Percentiles rank a stretch among this genome's conserved stretches.
Conservation (phyloP, 1,140 invertebrate species). For the Drosophila baimaii region DNA sequence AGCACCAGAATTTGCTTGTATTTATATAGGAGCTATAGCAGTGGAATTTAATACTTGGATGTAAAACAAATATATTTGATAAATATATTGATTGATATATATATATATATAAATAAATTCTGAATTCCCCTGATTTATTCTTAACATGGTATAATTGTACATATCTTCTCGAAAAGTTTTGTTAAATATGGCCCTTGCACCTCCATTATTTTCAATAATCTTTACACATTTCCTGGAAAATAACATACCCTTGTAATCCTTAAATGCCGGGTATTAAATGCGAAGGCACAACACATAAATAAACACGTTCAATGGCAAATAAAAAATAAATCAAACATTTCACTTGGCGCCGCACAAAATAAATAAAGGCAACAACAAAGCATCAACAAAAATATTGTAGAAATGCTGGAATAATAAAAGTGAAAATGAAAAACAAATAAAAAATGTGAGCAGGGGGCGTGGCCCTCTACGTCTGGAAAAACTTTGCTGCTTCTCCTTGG, state of each 20-base stretch:
- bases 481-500: slow-evolving; percentile 34
- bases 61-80: no score
- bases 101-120: no score
- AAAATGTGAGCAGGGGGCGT: slow-evolving; percentile 33
- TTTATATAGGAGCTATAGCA: neutral
- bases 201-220: neutral
- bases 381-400: slow-evolving; percentile 64
- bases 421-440: slow-evolving; percentile 79
- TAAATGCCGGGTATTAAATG: slow-evolving; percentile 9
- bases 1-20: neutral
- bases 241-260: neutral
- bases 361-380: slow-evolving; percentile 44
- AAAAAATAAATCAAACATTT: slow-evolving; percentile 79
- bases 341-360: slow-evolving; percentile 58
- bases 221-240: neutral
- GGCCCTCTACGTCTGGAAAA: slow-evolving; percentile 47
- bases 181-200: neutral
- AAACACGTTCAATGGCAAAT: slow-evolving; percentile 69
- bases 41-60: no score
- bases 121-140: no score
- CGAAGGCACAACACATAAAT: slow-evolving; percentile 53
- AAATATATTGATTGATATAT: no score
- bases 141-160: no score
- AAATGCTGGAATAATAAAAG: slow-evolving; percentile 76
- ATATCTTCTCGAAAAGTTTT: neutral